Conservation (phyloP, 2,797 vertebrate genomes). For the Rhincodon typus region DNA sequence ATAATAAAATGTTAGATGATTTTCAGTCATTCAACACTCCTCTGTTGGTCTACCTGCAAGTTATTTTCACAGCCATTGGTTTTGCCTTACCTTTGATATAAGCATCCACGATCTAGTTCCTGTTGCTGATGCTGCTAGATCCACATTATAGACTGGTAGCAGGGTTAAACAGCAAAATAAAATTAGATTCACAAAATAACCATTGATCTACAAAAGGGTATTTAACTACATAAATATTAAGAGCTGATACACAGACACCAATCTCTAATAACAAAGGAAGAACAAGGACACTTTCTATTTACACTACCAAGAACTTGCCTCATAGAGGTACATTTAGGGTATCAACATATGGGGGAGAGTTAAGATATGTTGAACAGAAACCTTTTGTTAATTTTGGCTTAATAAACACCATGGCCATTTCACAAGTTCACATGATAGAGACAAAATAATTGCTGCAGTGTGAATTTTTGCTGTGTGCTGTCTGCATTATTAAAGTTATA, state of each 20-base stretch:
- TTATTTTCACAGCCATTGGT: not conserved
- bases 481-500: not conserved
- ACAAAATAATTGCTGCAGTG: not conserved
- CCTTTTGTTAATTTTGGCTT: not conserved
- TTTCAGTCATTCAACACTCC: not conserved
- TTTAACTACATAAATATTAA: not conserved
- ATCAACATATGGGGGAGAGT: not conserved
- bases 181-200: not conserved
- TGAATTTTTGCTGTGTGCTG: not conserved
- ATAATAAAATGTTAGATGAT: not conserved
- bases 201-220: not conserved
- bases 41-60: not conserved
- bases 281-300: not conserved
- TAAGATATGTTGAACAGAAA: not conserved
- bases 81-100: not conserved
- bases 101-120: not conserved
- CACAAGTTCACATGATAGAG: not conserved
- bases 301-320: not conserved
- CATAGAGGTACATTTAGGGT: not conserved
- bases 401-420: not conserved
- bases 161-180: not conserved
- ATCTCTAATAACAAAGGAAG: not conserved
- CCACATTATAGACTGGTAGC: not conserved
- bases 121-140: not conserved
- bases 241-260: not conserved